Base-by-base conservation (phyloP, 2,797 vertebrate genomes). In the Gadopsis bispinosus region DNA sequence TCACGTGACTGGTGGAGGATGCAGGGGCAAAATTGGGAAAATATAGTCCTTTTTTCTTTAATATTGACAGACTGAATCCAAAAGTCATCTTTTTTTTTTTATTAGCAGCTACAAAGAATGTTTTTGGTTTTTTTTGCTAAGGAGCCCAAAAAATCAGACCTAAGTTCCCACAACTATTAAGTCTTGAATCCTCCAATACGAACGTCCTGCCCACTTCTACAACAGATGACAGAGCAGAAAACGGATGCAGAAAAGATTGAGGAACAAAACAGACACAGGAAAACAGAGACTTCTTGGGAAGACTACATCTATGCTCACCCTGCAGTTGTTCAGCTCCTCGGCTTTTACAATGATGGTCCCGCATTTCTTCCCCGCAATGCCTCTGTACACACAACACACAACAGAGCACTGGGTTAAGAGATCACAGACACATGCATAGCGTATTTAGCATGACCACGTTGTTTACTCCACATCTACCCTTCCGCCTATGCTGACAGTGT, bases 321-420 rank as follows among this genome's bases (percentile, higher is more conserved):
- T 94, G 94, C 98, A 99, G 89, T 98, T 99, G 82, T 95, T 96
- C 39, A 99, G 92, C 76, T 99, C 98, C 84, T 99, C 98, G 0
- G 96, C 98, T 88, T 97, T 98, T 78, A 99, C 95, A 68, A 98
- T 97, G 83, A 97, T 96, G 2, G 94, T 97, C 70, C 98, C 98
- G 75, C 98, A 99, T 75, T 97, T 97, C 92, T 96, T 97, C 58
- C 96, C 96, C n/a, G 93, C 94, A 86, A 97, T 97, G 60, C 98
- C 98, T 75, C 98, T 99, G 92, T 47, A 87, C 90, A 67, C 84
- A 77, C 69, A 33, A 41, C 29, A 80, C 41, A 64, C 26, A 48
- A 64, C 0, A 64, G 47, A 39, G 33, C 13, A 65, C 66, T 51
- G 53, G 48, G 47, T 83, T 75, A 79, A 45, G 26, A 75, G 47